phyloP scores from a whole-genome alignment of 2,113 vertebrate genomes.

The Pogonocichla stellata region DNA sequence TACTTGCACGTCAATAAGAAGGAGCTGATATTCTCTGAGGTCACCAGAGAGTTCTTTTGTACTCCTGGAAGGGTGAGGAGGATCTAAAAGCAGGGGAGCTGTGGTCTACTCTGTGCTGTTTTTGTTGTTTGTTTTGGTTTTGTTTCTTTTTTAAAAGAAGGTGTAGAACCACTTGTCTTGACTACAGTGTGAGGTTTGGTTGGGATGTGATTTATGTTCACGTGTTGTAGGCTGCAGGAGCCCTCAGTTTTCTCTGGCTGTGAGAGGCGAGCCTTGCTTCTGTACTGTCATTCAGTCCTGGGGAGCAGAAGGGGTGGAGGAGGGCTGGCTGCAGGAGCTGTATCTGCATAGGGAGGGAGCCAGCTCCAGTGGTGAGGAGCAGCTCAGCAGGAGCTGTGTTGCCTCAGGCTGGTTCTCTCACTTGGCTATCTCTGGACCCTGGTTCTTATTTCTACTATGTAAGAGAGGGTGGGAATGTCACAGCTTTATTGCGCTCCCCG shows the following conservation, averaged over 20 bases:
- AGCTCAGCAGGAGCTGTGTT: neutral
- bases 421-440: neutral
- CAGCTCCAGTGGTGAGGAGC: neutral
- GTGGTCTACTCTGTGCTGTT: neutral
- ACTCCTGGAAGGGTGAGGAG: neutral
- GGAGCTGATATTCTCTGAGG: neutral
- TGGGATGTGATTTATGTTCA: neutral
- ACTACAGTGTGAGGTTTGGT: neutral
- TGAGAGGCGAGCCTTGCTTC: neutral
- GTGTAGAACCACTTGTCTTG: neutral
- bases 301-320: neutral
- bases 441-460: rapidly evolving
- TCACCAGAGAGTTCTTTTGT: neutral
- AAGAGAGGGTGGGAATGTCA: neutral
- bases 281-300: neutral
- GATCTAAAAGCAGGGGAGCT: neutral
- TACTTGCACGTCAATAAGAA: neutral
- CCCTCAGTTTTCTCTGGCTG: neutral
- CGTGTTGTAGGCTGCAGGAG: neutral
- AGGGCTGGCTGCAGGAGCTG: neutral
- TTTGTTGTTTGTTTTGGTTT: neutral
- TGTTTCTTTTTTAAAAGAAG: neutral
- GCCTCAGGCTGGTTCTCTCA: neutral
- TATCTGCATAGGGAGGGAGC: neutral
- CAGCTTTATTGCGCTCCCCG: neutral